Evolutionary conservation across 2,888 invertebrate species (phyloP).

Genomic region (Odontocolon sp.): DNA sequence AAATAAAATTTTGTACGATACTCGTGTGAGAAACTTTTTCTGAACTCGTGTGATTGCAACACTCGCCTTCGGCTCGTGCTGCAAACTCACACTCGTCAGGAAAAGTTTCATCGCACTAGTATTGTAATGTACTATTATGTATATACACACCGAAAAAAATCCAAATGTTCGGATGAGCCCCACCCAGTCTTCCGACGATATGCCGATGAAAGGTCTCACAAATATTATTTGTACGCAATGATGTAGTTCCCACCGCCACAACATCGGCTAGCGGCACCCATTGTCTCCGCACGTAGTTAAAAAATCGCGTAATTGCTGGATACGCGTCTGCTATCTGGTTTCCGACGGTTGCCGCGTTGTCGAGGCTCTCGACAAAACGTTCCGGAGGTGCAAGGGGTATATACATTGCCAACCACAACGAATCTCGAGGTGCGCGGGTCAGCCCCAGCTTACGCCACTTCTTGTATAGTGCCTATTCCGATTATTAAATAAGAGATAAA

Average conservation of each 20-base stretch:
- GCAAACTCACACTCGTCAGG: too few species aligned
- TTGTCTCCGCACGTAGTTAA: background rate
- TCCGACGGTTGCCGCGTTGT: background rate
- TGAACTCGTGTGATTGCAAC: too few species aligned
- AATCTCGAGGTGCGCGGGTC: constrained; percentile 5
- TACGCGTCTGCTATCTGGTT: background rate
- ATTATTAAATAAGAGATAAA: background rate
- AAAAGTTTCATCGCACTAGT: too few species aligned
- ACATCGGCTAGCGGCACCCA: constrained; percentile 6
- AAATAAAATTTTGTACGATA: too few species aligned
- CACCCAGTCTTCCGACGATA: constrained; percentile 21
- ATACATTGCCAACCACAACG: constrained; percentile 15
- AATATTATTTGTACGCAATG: constrained; percentile 9
- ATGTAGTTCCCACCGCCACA: background rate
- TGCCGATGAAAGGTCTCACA: constrained; percentile 28
- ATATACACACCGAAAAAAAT: constrained; percentile 5
- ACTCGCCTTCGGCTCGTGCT: too few species aligned
- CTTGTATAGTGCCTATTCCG: constrained; percentile 15
- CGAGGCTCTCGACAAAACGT: constrained; percentile 8
- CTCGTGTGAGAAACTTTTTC: too few species aligned
- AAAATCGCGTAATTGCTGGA: background rate
- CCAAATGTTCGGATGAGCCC: constrained; percentile 24
- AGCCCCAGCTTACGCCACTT: constrained; percentile 12
- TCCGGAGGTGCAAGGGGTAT: constrained; percentile 16
- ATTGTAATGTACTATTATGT: too few species aligned